phyloP scores from a whole-genome alignment of 1,140 invertebrate species.

The Panagrolaimus sp. region DNA sequence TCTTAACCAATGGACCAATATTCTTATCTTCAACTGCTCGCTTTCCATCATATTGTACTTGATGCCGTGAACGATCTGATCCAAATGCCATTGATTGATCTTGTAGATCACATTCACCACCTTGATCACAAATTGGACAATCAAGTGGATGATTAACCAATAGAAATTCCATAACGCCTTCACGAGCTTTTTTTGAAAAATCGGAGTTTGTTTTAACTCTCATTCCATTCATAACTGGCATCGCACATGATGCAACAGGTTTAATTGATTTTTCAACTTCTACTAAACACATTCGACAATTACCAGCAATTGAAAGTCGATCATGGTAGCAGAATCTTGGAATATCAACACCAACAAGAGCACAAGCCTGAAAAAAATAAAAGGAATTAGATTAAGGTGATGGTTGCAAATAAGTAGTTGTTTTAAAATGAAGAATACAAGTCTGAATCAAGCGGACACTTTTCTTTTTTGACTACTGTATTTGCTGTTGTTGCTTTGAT shows the following conservation, averaged over 20 bases:
- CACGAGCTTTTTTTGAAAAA: constrained; percentile 81
- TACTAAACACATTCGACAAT: constrained; percentile 97
- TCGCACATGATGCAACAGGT: constrained; percentile 98
- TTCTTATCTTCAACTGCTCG: constrained; percentile 98
- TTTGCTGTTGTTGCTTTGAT: too few species aligned
- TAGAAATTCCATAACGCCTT: constrained; percentile 97
- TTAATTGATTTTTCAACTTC: constrained; percentile 92
- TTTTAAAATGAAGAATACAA: too few species aligned
- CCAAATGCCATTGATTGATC: constrained; percentile 84
- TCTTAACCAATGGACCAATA: constrained; percentile 93
- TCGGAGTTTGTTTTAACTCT: constrained; percentile 94
- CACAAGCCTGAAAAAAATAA: constrained; percentile 79
- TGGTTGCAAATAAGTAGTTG: too few species aligned
- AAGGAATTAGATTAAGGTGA: too few species aligned
- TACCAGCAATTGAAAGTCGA: constrained; percentile 90
- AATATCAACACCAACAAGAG: constrained; percentile 89
- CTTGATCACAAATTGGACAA: constrained; percentile 98
- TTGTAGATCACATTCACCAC: constrained; percentile 93
- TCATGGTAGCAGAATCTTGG: constrained; percentile 99
- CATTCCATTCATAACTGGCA: constrained; percentile 99
- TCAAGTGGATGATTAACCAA: constrained; percentile 96
- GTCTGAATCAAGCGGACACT: too few species aligned
- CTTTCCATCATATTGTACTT: constrained; percentile 85
- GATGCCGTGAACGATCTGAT: constrained; percentile 84
- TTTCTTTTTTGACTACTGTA: too few species aligned